phyloP scores from a whole-genome alignment of 2,888 invertebrate species.

The Lepas anatifera region DNA sequence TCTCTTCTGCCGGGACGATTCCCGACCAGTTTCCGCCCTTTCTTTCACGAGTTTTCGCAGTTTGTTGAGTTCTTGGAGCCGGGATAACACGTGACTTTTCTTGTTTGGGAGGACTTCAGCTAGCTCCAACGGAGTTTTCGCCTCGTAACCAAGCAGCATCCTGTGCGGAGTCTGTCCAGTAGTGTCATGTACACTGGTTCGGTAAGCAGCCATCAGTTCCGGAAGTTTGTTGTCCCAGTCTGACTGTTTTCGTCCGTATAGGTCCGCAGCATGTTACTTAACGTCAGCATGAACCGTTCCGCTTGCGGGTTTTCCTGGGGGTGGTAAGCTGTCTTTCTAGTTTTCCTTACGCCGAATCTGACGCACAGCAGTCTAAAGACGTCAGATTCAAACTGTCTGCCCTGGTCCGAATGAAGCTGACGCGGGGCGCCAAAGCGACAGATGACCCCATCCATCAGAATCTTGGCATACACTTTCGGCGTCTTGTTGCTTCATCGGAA shows the following conservation, averaged over 20 bases:
- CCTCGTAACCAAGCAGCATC: not conserved
- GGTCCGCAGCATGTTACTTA: not conserved
- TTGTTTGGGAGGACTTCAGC: not conserved
- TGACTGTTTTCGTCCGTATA: not conserved
- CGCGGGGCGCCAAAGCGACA: not conserved
- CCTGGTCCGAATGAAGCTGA: not conserved
- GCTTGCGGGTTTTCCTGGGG: not conserved
- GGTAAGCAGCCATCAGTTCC: not conserved
- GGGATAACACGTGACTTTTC: not conserved
- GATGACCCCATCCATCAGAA: not conserved
- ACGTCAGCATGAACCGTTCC: not conserved
- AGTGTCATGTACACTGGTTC: not conserved
- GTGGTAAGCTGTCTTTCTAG: not conserved
- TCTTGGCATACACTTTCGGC: not conserved
- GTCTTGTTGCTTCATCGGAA: not conserved
- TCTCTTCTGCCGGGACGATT: not conserved
- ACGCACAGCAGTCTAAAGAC: not conserved
- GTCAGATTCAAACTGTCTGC: not conserved
- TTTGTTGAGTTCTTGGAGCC: not conserved
- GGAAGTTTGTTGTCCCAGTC: not conserved
- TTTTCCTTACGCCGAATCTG: not conserved
- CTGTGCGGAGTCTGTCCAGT: not conserved
- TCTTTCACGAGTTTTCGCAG: not conserved
- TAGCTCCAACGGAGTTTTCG: not conserved
- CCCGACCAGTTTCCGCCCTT: not conserved